A percentile compares a stretch with the other conserved stretches of the same genome.
Conservation (phyloP, 2,888 invertebrate genomes). For the Perithous albicinctus region DNA sequence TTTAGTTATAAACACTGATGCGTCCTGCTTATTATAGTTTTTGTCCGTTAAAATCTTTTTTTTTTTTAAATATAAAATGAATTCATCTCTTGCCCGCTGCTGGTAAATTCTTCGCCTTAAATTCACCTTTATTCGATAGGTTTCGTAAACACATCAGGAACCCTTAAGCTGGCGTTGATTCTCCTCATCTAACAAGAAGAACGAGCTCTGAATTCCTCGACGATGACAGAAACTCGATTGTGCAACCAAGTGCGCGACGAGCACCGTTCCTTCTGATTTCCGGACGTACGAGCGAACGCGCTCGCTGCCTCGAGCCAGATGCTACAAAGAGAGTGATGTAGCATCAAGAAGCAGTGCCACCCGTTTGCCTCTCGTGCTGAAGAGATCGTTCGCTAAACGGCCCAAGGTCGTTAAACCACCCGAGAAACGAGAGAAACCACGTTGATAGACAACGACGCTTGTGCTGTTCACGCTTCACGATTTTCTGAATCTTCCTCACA, state of each 20-base stretch:
- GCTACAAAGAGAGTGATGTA: slow-evolving; percentile 31
- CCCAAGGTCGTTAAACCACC: slow-evolving; percentile 59
- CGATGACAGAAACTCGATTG: slow-evolving; percentile 70
- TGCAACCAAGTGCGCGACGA: slow-evolving; percentile 54
- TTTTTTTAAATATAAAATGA: too few species aligned
- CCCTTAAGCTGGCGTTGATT: neutral
- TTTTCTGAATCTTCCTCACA: slow-evolving; percentile 26
- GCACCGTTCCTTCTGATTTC: slow-evolving; percentile 58
- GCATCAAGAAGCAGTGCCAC: slow-evolving; percentile 3
- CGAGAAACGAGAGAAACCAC: slow-evolving; percentile 22
- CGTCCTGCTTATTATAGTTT: too few species aligned
- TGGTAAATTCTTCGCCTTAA: neutral
- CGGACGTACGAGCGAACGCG: slow-evolving; percentile 44
- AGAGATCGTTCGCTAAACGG: slow-evolving; percentile 53
- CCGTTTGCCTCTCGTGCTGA: slow-evolving; percentile 33
- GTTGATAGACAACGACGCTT: slow-evolving; percentile 8
- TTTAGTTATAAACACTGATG: too few species aligned
- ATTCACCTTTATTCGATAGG: neutral
- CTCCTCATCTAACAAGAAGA: slow-evolving; percentile 56
- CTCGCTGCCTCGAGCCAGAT: slow-evolving; percentile 55
- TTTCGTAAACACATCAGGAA: neutral
- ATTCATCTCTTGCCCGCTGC: too few species aligned
- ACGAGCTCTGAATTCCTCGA: slow-evolving; percentile 74
- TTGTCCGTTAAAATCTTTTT: too few species aligned
- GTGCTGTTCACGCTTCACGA: slow-evolving; percentile 11